phyloP scores from a whole-genome alignment of 2,113 vertebrate species.

The Sander vitreus region DNA sequence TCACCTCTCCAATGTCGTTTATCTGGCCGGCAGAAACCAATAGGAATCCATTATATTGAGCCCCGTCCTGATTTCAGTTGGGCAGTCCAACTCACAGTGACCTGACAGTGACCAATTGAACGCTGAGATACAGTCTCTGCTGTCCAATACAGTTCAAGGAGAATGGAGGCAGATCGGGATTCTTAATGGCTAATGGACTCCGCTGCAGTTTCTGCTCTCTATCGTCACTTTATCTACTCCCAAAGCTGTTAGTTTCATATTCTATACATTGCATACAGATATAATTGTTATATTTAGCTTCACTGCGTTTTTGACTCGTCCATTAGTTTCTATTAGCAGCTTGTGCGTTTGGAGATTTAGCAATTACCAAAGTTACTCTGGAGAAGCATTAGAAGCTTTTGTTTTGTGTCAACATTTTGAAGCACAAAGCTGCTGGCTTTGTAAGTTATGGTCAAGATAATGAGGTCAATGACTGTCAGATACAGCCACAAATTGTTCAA shows the following conservation, averaged over 20 bases:
- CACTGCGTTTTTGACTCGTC: background rate
- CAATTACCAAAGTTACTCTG: background rate
- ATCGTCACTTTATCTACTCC: background rate
- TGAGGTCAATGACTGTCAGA: background rate
- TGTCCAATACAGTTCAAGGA: slow-evolving; percentile 70
- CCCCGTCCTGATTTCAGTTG: slow-evolving; percentile 58
- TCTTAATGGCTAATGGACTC: slow-evolving; percentile 68
- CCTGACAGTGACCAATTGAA: slow-evolving; percentile 75
- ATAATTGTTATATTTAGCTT: background rate
- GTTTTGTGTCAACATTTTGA: background rate
- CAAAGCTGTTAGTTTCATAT: background rate
- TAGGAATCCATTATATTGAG: slow-evolving; percentile 78
- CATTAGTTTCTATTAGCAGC: background rate
- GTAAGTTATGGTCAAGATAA: background rate
- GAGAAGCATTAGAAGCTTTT: background rate
- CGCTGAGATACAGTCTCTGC: slow-evolving; percentile 60
- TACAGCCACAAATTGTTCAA: too few relatives aligned
- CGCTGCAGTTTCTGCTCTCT: slow-evolving; percentile 25
- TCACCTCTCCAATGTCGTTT: slow-evolving; percentile 51
- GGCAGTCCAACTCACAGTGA: slow-evolving; percentile 45
- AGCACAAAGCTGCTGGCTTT: background rate
- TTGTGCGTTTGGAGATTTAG: background rate
- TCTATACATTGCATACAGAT: background rate
- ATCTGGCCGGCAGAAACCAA: slow-evolving; percentile 75
- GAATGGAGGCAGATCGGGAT: slow-evolving; percentile 48